Conservation (phyloP, 2,113 vertebrate genomes). For the Rattus rattus region DNA sequence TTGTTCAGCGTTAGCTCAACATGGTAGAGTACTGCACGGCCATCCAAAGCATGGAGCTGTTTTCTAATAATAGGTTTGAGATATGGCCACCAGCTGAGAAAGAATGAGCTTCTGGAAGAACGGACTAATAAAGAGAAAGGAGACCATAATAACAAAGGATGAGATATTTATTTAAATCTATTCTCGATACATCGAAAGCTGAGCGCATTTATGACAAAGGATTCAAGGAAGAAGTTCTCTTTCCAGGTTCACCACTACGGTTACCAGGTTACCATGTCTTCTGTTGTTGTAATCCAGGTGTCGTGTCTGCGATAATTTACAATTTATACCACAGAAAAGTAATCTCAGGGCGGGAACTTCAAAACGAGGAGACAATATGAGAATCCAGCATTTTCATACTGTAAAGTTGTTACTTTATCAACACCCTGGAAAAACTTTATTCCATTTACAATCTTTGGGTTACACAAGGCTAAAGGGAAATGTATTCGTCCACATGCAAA, state of each 20-base stretch:
- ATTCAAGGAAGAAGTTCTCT: constrained; percentile 84
- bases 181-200: constrained; percentile 85
- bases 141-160: constrained; percentile 83
- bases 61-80: not conserved
- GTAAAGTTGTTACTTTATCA: constrained; percentile 80
- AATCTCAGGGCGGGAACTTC: constrained; percentile 75
- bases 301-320: constrained; percentile 80
- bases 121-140: constrained; percentile 10
- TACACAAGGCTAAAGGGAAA: constrained; percentile 84
- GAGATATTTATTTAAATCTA: constrained; percentile 87
- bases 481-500: constrained; percentile 86
- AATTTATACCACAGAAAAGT: constrained; percentile 86
- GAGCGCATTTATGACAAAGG: constrained; percentile 86
- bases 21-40: not conserved
- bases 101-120: not conserved
- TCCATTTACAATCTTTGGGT: constrained; percentile 83
- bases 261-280: constrained; percentile 66
- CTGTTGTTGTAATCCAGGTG: constrained; percentile 64
- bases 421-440: constrained; percentile 77
- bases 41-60: not conserved
- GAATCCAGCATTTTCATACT: constrained; percentile 65
- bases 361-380: constrained; percentile 80
- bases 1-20: not conserved
- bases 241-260: constrained; percentile 73
- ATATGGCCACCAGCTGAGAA: not conserved